Percentiles rank a stretch among this genome's conserved stretches.
phyloP scores from a whole-genome alignment of 1,140 invertebrate genomes.

The Drosophila subobscura region DNA sequence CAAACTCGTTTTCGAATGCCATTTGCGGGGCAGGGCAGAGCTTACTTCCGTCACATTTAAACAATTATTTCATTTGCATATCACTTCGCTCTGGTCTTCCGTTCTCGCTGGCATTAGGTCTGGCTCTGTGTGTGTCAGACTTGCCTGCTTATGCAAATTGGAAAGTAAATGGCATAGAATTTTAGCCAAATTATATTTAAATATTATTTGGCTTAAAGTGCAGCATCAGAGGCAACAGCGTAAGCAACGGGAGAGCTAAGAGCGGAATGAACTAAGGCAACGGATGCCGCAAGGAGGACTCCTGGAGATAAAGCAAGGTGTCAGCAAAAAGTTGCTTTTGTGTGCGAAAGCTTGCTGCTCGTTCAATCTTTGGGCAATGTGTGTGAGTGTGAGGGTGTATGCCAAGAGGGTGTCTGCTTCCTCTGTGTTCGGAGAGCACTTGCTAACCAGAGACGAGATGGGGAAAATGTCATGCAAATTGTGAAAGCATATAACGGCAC shows the following conservation, averaged over 20 bases:
- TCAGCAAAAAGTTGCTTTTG: conserved; percentile 47
- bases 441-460: conserved; percentile 25
- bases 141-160: conserved; percentile 57
- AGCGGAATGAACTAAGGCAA: conserved; percentile 11
- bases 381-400: conserved; percentile 19
- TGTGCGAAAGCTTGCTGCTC: conserved; percentile 28
- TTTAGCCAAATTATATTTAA: conserved; percentile 66
- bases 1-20: conserved; percentile 26
- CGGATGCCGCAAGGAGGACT: conserved; percentile 21
- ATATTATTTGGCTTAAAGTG: conserved; percentile 59
- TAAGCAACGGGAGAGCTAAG: conserved; percentile 1
- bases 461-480: conserved; percentile 36
- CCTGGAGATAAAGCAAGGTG: conserved; percentile 46
- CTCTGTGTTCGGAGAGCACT: conserved; percentile 19
- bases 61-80: conserved; percentile 69
- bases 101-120: not conserved
- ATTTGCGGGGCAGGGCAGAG: conserved; percentile 10
- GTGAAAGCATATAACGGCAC: conserved; percentile 6
- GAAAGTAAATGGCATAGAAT: conserved; percentile 35
- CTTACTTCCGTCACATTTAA: conserved; percentile 51
- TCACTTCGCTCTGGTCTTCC: not conserved
- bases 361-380: conserved; percentile 32
- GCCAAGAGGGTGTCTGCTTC: conserved; percentile 31
- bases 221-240: conserved; percentile 4
- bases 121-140: not conserved